These are phyloP conservation scores for Diarsia rubi DNA, from an alignment of 2,888 invertebrate genomes.

Conservation along the genomic window DNA sequence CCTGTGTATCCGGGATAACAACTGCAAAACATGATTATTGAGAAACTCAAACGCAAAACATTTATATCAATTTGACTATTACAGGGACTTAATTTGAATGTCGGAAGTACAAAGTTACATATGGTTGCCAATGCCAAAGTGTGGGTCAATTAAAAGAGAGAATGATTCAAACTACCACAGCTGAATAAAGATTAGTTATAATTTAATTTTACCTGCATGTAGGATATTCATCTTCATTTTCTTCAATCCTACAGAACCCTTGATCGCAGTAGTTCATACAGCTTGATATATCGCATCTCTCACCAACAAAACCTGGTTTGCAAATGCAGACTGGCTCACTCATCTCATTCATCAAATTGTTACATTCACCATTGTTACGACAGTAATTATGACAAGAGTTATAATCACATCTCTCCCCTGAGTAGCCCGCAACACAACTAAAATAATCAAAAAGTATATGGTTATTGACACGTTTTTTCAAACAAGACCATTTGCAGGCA, in stretches of 20 bases:
- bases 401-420: background rate
- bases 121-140: no score
- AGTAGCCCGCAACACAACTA: background rate
- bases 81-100: no score
- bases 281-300: background rate
- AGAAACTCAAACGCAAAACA: no score
- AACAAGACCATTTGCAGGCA: background rate
- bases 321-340: background rate
- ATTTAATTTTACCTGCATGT: background rate
- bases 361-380: background rate
- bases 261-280: background rate
- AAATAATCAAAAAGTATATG: background rate
- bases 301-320: background rate
- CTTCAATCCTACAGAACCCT: background rate
- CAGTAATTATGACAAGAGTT: background rate
- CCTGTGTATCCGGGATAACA: slow-evolving; percentile 4
- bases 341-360: no score
- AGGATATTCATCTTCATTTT: background rate
- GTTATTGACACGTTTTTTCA: background rate
- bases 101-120: no score
- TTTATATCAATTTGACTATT: no score
- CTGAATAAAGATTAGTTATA: no score
- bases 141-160: no score
- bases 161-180: no score
- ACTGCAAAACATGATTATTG: background rate